Evolutionary conservation across 2,797 vertebrate species (phyloP).

Genomic region (Acomys russatus): DNA sequence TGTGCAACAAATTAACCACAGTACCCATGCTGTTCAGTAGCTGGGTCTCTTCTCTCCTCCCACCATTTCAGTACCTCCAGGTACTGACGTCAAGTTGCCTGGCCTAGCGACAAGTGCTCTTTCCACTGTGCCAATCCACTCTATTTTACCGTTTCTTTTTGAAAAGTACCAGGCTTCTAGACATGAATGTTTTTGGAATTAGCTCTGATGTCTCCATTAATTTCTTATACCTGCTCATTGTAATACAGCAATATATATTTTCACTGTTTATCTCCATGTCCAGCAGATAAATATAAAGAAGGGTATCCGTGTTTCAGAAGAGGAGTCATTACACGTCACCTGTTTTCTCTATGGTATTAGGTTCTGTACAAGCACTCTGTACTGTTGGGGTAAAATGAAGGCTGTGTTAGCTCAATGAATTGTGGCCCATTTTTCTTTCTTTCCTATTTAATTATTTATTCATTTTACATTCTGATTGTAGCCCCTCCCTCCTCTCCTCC

Average conservation of each 20-base stretch:
- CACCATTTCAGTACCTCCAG: background rate
- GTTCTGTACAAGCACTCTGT: background rate
- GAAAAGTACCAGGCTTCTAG: background rate
- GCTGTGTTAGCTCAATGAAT: background rate
- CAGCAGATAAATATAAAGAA: background rate
- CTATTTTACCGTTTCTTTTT: background rate
- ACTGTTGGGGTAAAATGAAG: background rate
- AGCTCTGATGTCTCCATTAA: background rate
- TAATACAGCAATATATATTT: background rate
- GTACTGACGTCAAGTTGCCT: background rate
- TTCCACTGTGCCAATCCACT: background rate
- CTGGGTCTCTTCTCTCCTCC: background rate
- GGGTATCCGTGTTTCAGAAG: background rate
- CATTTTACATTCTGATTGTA: no score
- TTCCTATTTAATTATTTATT: no score
- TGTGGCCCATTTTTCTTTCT: background rate
- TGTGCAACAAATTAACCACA: no score
- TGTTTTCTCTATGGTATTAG: background rate
- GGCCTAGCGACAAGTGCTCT: background rate
- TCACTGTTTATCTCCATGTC: background rate
- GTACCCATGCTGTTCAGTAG: background rate
- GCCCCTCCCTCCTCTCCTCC: no score
- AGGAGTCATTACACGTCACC: background rate
- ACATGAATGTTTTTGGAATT: background rate
- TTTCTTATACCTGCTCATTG: background rate